Evolutionary conservation across 2,888 invertebrate species (phyloP), one percentile per base, ranked within the genome.

Genomic region (Frankliniella fusca): DNA sequence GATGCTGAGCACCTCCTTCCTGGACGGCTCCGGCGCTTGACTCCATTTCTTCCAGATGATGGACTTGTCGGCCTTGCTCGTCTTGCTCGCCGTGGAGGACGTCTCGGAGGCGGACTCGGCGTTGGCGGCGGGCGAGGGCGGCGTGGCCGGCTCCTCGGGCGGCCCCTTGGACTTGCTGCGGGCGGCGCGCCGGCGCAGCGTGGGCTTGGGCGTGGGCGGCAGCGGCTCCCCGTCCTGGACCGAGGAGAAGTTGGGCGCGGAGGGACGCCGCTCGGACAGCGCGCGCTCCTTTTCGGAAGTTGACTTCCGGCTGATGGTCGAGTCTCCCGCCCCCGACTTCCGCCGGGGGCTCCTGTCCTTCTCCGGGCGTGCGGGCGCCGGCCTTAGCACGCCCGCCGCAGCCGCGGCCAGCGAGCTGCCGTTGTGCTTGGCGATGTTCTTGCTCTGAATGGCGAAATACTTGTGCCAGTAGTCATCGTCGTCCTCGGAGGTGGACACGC

Each of bases 401-500:
- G 49, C 49, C 80, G 18, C n/a, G 20, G 20, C 38, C 23, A 76
- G n/a, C 27, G 70, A 76, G 70, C 27, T 76, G 23, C 70, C 70
- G 27, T 76, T 76, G 70, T 76, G 70, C 70, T 76, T 76, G 70
- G 70, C 70, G 70, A 76, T 76, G 70, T 76, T 23, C 23, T 27
- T 76, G 10, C 27, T 76, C 70, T 76, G 70, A 27, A 76, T 76
- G 70, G 70, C 70, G 70, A 76, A 76, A 27, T 76, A 76, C 70
- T 76, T 76, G 70, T 76, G 70, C 70, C 70, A 76, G 70, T 76
- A 76, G 15, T 80, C 81, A 15, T 83, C 83, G 38, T 83, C 83
- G 48, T 83, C 83, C 48, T 83, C 83, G n/a, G 83, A 83, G 28
- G 81, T 80, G 23, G 83, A 83, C 61, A 81, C 79, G 28, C 83